Conservation (phyloP, 2,113 vertebrate species). For the Megaptera novaeangliae region DNA sequence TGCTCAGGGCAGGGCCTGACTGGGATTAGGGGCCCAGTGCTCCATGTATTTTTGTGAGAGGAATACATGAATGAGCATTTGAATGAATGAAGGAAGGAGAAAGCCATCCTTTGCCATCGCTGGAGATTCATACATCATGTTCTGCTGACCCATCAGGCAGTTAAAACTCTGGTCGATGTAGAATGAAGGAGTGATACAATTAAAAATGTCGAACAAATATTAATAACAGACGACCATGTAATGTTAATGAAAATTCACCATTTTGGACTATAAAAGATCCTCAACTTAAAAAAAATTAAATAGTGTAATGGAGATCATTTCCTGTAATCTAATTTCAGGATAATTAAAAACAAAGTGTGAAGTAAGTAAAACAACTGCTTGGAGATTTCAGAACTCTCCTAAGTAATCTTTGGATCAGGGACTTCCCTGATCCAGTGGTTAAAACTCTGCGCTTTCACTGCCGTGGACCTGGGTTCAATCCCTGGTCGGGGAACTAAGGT, state of each 20-base stretch:
- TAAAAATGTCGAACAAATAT: background rate
- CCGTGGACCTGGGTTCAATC: too few species aligned
- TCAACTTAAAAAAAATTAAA: background rate
- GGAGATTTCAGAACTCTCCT: background rate
- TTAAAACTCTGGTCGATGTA: background rate
- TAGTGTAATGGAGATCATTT: background rate
- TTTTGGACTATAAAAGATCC: background rate
- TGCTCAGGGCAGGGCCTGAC: background rate
- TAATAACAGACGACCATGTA: background rate
- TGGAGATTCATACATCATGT: background rate
- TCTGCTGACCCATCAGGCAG: background rate
- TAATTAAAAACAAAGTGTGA: background rate
- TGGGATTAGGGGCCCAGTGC: background rate
- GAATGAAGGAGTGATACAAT: background rate
- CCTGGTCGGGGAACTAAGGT: too few species aligned
- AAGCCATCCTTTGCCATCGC: background rate
- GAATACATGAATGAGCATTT: background rate
- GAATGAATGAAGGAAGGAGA: background rate
- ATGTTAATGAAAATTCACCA: background rate
- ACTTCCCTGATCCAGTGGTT: too few species aligned
- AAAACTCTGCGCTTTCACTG: too few species aligned
- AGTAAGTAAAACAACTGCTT: background rate
- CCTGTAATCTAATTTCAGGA: background rate
- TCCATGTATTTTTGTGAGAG: background rate
- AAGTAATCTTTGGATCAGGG: background rate